Conservation (phyloP, 2,797 vertebrate species). For the Coranthus polyacanthus region DNA sequence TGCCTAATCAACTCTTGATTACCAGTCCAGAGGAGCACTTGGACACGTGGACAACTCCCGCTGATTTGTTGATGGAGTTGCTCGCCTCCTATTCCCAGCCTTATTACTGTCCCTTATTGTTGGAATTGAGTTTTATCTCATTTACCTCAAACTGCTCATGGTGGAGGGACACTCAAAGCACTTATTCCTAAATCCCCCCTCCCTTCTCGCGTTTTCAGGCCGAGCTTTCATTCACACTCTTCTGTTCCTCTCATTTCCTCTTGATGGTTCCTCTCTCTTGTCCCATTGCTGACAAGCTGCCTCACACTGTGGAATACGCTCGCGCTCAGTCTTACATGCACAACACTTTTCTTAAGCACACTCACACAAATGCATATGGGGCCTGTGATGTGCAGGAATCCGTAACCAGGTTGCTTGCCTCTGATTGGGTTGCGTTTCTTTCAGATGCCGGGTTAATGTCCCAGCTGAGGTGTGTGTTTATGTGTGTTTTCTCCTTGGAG, state of each 20-base stretch:
- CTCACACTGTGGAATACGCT: conserved; percentile 16
- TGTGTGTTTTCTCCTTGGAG: conserved; percentile 27
- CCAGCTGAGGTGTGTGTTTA: conserved; percentile 30
- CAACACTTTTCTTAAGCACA: not conserved
- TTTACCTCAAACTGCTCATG: conserved; percentile 46
- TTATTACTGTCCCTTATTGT: conserved; percentile 29
- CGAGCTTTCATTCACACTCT: conserved; percentile 3
- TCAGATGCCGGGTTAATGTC: conserved; percentile 47
- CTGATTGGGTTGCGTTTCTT: conserved; percentile 55
- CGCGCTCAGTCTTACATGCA: not conserved
- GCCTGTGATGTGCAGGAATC: conserved; percentile 37
- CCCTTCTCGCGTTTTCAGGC: not conserved
- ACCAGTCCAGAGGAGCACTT: conserved; percentile 1
- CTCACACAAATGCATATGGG: conserved; percentile 14
- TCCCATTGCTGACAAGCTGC: conserved; percentile 34
- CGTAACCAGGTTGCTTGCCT: conserved; percentile 50
- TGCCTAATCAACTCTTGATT: conserved; percentile 26
- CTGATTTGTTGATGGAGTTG: conserved; percentile 22
- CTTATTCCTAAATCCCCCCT: not conserved
- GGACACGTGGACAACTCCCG: conserved; percentile 17
- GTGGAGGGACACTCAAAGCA: conserved; percentile 7
- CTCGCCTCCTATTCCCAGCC: conserved; percentile 30
- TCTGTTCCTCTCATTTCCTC: conserved; percentile 7
- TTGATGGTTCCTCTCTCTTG: conserved; percentile 8
- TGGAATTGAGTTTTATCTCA: conserved; percentile 16